Percentiles rank a stretch among this genome's conserved stretches.
These are phyloP conservation scores for Eidolon helvum DNA, from an alignment of 2,113 vertebrate genomes.

Conservation along the genomic window DNA sequence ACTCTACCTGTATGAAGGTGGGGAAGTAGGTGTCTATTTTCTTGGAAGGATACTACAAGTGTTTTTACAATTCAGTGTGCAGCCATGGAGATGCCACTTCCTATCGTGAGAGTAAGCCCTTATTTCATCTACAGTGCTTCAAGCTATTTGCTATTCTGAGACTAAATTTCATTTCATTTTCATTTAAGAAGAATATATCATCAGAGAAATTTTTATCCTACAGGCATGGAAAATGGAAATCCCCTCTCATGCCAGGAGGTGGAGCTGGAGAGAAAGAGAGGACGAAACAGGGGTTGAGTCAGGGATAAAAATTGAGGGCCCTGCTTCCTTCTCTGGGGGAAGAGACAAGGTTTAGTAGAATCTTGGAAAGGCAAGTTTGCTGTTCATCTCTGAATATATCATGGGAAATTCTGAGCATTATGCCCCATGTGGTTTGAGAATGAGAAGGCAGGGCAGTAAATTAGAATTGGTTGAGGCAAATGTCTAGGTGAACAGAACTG, in stretches of 20 bases:
- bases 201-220: not conserved
- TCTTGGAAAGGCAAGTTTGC: not conserved
- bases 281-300: not conserved
- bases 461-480: not conserved
- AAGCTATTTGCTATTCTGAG: not conserved
- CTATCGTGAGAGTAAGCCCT: not conserved
- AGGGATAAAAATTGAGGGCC: not conserved
- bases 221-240: not conserved
- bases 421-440: not conserved
- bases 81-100: not conserved
- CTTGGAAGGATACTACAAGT: not conserved
- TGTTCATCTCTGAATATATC: not conserved
- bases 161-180: not conserved
- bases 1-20: not conserved
- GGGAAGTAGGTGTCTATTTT: not conserved
- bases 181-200: not conserved
- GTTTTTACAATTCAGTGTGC: not conserved
- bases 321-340: not conserved
- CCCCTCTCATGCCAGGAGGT: not conserved
- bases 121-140: not conserved
- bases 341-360: not conserved
- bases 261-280: not conserved
- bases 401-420: not conserved
- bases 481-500: not conserved
- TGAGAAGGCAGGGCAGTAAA: not conserved